Conservation (phyloP, 2,113 vertebrate genomes). For the Platysternon megacephalum region DNA sequence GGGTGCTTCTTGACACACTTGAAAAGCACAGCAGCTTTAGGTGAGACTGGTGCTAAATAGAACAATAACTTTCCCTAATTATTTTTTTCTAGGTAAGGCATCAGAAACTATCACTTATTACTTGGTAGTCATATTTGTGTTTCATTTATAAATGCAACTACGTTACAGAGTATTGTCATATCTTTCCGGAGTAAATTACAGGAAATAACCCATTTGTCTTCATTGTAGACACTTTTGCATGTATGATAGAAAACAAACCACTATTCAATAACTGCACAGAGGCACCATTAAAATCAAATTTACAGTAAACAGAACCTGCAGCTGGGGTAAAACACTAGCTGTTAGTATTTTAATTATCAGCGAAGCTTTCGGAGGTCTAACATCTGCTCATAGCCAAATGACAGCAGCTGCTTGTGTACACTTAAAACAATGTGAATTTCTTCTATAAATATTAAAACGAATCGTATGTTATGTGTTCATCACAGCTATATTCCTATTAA, state of each 20-base stretch:
- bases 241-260: constrained; percentile 77
- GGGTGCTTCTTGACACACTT: constrained; percentile 15
- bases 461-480: constrained; percentile 39
- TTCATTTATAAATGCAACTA: constrained; percentile 60
- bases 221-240: constrained; percentile 75
- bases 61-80: background rate
- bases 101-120: constrained; percentile 35
- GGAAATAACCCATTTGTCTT: constrained; percentile 77
- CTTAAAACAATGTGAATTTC: constrained; percentile 74
- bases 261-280: constrained; percentile 78
- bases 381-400: constrained; percentile 83
- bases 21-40: constrained; percentile 49
- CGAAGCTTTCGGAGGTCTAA: constrained; percentile 81
- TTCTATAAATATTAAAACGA: constrained; percentile 74
- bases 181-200: constrained; percentile 71
- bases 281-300: constrained; percentile 85
- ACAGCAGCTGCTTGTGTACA: constrained; percentile 80
- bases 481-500: constrained; percentile 26
- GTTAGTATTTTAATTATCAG: constrained; percentile 87
- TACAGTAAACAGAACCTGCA: constrained; percentile 85
- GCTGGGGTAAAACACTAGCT: constrained; percentile 85
- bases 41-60: background rate
- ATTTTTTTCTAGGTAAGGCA: constrained; percentile 55
- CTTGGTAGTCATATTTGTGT: constrained; percentile 42
- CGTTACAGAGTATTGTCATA: constrained; percentile 34